Conservation (phyloP, 2,888 invertebrate species). For the Ornithoptera priamus region DNA sequence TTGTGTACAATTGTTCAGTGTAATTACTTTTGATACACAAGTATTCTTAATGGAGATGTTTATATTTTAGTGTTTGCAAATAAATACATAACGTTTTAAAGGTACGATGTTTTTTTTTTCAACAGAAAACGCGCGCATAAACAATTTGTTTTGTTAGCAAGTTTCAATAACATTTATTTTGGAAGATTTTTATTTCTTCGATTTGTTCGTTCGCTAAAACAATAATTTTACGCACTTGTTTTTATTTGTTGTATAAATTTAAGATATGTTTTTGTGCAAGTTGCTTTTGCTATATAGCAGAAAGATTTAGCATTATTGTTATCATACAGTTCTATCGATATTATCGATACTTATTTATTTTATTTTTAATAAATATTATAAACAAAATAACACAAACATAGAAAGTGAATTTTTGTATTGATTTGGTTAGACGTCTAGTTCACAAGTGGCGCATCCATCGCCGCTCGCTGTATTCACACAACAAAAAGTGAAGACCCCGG, state of each 20-base stretch:
- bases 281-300: constrained; percentile 49
- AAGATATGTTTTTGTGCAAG: constrained; percentile 68
- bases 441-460: constrained; percentile 60
- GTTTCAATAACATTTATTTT: constrained; percentile 72
- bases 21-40: constrained; percentile 52
- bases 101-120: constrained; percentile 47
- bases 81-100: constrained; percentile 71
- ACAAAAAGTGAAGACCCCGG: constrained; percentile 56
- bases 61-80: constrained; percentile 71
- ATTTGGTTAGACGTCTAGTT: constrained; percentile 75
- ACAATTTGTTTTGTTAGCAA: constrained; percentile 51
- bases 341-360: constrained; percentile 12
- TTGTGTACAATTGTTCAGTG: constrained; percentile 45
- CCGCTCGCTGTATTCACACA: constrained; percentile 66
- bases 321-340: constrained; percentile 34
- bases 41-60: constrained; percentile 57
- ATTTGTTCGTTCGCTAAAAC: constrained; percentile 43
- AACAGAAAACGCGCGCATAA: constrained; percentile 25
- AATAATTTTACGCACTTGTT: constrained; percentile 39
- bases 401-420: constrained; percentile 64
- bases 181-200: constrained; percentile 68
- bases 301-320: constrained; percentile 15
- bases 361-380: constrained; percentile 24
- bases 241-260: constrained; percentile 35
- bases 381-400: constrained; percentile 47